Conservation (phyloP, 2,113 vertebrate species). For the Hassar affinis region DNA sequence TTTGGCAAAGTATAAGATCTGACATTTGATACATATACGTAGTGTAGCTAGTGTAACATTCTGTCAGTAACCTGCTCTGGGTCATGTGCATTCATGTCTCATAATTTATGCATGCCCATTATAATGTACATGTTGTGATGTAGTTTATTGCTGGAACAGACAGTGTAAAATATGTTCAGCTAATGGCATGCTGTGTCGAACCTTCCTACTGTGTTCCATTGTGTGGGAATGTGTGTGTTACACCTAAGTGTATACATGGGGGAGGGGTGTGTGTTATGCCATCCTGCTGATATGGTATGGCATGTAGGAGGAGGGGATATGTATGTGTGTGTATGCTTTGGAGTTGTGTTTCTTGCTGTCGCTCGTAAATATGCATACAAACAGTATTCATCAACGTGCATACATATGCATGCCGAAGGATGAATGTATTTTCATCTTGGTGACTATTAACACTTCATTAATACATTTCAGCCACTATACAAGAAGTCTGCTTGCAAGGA, state of each 20-base stretch:
- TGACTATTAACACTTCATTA: constrained; percentile 9
- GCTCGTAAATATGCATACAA: not conserved
- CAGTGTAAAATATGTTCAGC: constrained; percentile 40
- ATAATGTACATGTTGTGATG: constrained; percentile 9
- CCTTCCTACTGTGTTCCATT: constrained; percentile 25
- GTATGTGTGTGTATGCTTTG: not conserved
- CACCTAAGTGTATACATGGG: constrained; percentile 28
- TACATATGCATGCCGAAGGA: not conserved
- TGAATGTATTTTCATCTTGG: not conserved
- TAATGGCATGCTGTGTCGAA: constrained; percentile 32
- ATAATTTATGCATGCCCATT: constrained; percentile 23
- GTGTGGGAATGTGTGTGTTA: constrained; percentile 41
- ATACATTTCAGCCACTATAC: not conserved
- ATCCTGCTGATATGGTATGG: constrained; percentile 37
- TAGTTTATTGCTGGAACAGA: constrained; percentile 19
- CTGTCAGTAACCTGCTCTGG: not conserved
- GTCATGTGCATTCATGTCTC: constrained; percentile 9
- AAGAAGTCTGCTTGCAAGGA: not conserved
- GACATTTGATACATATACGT: not conserved
- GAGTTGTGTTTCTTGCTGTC: constrained; percentile 1
- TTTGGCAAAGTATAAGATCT: not conserved
- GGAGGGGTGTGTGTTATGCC: constrained; percentile 30
- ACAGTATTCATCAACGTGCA: not conserved
- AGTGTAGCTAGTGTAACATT: not conserved
- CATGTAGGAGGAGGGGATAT: constrained; percentile 8